phyloP scores from a whole-genome alignment of 2,888 invertebrate genomes.

The Tanytarsus gracilentus region DNA sequence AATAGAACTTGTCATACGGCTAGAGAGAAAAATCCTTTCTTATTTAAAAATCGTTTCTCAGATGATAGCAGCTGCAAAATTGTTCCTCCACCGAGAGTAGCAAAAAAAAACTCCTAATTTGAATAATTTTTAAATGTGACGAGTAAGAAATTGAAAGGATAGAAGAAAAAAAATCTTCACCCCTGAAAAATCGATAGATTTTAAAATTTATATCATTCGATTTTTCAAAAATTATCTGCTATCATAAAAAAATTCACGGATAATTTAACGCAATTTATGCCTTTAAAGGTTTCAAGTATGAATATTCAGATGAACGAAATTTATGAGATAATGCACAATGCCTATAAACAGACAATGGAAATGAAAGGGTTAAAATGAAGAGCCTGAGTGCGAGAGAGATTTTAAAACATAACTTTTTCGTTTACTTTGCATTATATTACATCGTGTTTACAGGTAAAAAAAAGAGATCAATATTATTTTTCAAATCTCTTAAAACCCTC shows the following conservation, averaged over 20 bases:
- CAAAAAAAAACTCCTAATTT: conserved; percentile 8
- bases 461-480: conserved; percentile 23
- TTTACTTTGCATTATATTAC: conserved; percentile 21
- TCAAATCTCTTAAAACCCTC: conserved; percentile 18
- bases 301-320: conserved; percentile 12
- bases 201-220: neutral
- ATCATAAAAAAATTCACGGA: conserved; percentile 29
- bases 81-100: neutral
- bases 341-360: conserved; percentile 22
- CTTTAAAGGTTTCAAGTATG: neutral
- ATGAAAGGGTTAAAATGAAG: conserved; percentile 26
- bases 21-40: conserved; percentile 2
- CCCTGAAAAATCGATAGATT: neutral
- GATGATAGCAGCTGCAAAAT: conserved; percentile 9
- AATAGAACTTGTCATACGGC: neutral
- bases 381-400: conserved; percentile 3
- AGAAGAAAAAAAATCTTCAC: neutral
- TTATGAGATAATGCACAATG: conserved; percentile 20
- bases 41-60: neutral
- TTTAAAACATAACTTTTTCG: conserved; percentile 17
- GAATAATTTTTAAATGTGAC: conserved; percentile 7
- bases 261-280: conserved; percentile 29
- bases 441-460: conserved; percentile 22
- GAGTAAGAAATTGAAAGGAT: conserved; percentile 16
- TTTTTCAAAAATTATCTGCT: conserved; percentile 16